These are phyloP conservation scores for Apis dorsata DNA, from an alignment of 1,140 invertebrate species.

Conservation along the genomic window DNA sequence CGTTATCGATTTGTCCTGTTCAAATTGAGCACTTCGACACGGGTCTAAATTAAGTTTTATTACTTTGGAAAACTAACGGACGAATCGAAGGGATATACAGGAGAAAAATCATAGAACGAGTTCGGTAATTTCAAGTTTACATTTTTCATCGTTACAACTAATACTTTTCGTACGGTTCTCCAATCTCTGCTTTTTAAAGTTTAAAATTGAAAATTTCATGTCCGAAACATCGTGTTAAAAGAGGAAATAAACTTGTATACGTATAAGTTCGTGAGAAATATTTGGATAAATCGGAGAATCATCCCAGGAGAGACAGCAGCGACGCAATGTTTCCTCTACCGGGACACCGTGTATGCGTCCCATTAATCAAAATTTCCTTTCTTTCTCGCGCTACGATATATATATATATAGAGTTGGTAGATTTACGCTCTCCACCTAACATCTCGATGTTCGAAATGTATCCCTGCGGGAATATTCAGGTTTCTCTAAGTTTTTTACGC, in stretches of 20 bases:
- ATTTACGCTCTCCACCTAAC: not conserved
- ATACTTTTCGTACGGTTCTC: not conserved
- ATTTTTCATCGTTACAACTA: not conserved
- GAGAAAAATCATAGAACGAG: not conserved
- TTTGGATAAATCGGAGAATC: not conserved
- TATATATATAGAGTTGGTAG: not conserved
- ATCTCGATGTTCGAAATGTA: not conserved
- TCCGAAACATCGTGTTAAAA: not conserved
- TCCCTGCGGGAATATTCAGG: not conserved
- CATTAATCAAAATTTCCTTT: conserved; percentile 13
- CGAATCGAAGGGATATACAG: not conserved
- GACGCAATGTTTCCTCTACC: not conserved
- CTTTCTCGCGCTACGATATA: not conserved
- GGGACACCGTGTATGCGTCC: not conserved
- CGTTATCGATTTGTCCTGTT: not conserved
- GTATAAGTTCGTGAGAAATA: not conserved
- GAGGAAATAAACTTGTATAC: not conserved
- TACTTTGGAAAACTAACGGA: not conserved
- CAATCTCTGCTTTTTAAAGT: not conserved
- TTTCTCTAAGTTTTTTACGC: not conserved
- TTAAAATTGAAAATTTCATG: not conserved
- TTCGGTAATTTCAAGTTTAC: not conserved
- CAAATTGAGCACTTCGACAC: conserved; percentile 7
- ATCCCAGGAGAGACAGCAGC: too few relatives aligned
- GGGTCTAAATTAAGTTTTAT: too few relatives aligned